Conservation (phyloP, 2,797 vertebrate species). For the Takifugu ocellatus region DNA sequence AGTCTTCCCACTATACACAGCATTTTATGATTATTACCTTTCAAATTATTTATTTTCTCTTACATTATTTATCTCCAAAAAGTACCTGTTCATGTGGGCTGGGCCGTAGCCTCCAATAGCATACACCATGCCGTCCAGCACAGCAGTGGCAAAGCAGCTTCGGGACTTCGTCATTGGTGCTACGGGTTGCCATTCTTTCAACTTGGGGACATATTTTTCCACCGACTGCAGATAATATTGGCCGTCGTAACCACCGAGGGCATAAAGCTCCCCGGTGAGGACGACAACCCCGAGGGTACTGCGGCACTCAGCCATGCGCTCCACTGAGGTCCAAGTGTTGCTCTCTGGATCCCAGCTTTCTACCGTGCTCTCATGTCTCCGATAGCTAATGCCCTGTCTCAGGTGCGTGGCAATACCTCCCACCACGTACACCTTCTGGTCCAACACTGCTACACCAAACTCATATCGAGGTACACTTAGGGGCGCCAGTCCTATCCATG, state of each 20-base stretch:
- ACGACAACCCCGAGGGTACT: slow-evolving; percentile 93
- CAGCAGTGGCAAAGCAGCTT: slow-evolving; percentile 93
- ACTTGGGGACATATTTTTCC: slow-evolving; percentile 92
- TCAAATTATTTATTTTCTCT: neutral
- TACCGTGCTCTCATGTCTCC: slow-evolving; percentile 93
- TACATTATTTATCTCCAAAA: neutral
- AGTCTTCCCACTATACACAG: too few species aligned
- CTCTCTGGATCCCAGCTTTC: slow-evolving; percentile 97
- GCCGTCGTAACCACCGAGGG: slow-evolving; percentile 93
- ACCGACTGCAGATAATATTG: slow-evolving; percentile 95
- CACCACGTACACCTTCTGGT: slow-evolving; percentile 94
- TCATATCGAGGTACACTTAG: slow-evolving; percentile 92
- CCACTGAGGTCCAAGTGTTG: slow-evolving; percentile 90
- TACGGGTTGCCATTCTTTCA: slow-evolving; percentile 92
- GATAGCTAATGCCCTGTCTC: slow-evolving; percentile 89
- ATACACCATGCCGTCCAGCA: slow-evolving; percentile 96
- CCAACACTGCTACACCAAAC: slow-evolving; percentile 92
- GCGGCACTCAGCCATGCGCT: slow-evolving; percentile 91
- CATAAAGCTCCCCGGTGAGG: slow-evolving; percentile 91
- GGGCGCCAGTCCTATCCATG: slow-evolving; percentile 96
- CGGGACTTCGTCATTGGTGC: slow-evolving; percentile 95
- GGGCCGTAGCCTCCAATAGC: slow-evolving; percentile 97
- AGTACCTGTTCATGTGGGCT: slow-evolving; percentile 97
- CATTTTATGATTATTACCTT: too few species aligned
- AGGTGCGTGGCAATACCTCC: slow-evolving; percentile 95